These are phyloP conservation scores for Crocallis elinguaria DNA, from an alignment of 2,888 invertebrate genomes.

Conservation along the genomic window DNA sequence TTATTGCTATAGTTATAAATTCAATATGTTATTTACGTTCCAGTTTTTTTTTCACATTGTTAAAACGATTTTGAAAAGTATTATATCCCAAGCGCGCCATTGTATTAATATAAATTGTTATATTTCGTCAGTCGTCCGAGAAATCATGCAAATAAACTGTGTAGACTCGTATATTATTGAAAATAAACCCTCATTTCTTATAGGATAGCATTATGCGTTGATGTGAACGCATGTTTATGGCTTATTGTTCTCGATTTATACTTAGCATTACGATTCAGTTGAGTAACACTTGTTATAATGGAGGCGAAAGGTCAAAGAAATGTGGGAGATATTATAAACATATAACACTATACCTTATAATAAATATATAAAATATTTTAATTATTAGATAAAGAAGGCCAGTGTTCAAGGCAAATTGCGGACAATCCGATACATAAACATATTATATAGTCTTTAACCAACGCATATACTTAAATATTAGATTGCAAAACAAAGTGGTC, in stretches of 20 bases:
- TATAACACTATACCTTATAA: too few species aligned
- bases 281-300: constrained; percentile 61
- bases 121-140: constrained; percentile 44
- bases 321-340: background rate
- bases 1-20: too few species aligned
- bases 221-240: constrained; percentile 76
- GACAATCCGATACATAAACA: too few species aligned
- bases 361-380: too few species aligned
- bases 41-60: background rate
- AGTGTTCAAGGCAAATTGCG: too few species aligned
- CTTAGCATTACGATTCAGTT: constrained; percentile 70
- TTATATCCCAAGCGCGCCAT: constrained; percentile 4
- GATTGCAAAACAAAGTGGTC: too few species aligned
- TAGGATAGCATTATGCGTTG: constrained; percentile 70
- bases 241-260: constrained; percentile 77
- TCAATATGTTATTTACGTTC: background rate
- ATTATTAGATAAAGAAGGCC: too few species aligned
- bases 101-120: constrained; percentile 25
- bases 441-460: too few species aligned
- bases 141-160: constrained; percentile 56
- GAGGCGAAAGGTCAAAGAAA: constrained; percentile 56
- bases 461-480: too few species aligned
- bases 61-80: background rate
- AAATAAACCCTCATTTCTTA: constrained; percentile 69
- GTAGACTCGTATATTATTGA: constrained; percentile 57